Percentiles rank a stretch among this genome's conserved stretches.
Conservation (phyloP, 2,797 vertebrate genomes). For the Channa striata region DNA sequence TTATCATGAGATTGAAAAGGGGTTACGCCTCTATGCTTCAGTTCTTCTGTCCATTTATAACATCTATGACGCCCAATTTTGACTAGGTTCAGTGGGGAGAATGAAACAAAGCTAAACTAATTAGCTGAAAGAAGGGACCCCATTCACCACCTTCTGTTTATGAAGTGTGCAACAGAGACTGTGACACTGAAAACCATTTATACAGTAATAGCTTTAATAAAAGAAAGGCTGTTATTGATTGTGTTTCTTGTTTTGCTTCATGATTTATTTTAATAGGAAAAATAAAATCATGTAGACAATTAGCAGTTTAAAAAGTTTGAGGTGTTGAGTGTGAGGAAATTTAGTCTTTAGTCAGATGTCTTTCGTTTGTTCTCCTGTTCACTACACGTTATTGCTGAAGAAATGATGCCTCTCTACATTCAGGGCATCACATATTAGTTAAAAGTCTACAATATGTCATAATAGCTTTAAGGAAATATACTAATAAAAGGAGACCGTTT, state of each 20-base stretch:
- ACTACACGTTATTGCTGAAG: neutral
- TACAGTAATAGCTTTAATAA: neutral
- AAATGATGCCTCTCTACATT: constrained; percentile 10
- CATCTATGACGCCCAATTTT: constrained; percentile 30
- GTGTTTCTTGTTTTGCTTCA: no score
- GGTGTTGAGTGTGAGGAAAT: neutral
- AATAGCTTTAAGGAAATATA: constrained; percentile 12
- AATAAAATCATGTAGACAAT: no score
- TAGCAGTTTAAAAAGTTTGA: no score
- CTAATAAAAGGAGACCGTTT: neutral
- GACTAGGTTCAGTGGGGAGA: constrained; percentile 27
- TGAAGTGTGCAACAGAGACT: constrained; percentile 3
- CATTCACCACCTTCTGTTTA: neutral
- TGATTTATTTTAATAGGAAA: no score
- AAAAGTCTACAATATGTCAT: constrained; percentile 4
- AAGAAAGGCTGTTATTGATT: no score
- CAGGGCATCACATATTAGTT: constrained; percentile 5
- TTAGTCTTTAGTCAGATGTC: neutral
- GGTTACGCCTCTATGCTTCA: constrained; percentile 29
- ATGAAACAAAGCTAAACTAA: constrained; percentile 40
- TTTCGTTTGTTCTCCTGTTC: constrained; percentile 15
- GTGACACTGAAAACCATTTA: neutral
- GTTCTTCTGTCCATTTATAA: constrained; percentile 46
- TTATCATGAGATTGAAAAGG: constrained; percentile 37
- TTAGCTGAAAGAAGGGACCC: constrained; percentile 16